Percentiles rank a stretch among this genome's conserved stretches.
phyloP scores from a whole-genome alignment of 2,888 invertebrate species.

The Epirrita christyi region DNA sequence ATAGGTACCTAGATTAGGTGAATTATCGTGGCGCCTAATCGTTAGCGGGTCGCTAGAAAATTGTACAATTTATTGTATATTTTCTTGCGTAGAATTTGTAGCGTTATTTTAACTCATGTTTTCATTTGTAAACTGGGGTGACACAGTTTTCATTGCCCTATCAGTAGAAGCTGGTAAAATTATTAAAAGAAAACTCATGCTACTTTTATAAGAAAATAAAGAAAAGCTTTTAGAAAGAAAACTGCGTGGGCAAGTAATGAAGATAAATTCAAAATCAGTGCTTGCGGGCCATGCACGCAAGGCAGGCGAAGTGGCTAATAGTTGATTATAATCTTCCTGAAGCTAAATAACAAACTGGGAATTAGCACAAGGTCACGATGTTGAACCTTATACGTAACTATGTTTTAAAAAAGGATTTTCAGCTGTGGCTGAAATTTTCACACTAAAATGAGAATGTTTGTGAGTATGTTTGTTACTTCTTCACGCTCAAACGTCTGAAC shows the following conservation, averaged over 20 bases:
- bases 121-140: background rate
- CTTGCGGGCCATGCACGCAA: constrained; percentile 16
- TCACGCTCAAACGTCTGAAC: no score
- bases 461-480: no score
- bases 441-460: no score
- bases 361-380: constrained; percentile 20
- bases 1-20: constrained; percentile 36
- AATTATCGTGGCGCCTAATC: constrained; percentile 35
- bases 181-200: background rate
- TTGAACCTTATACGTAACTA: constrained; percentile 6
- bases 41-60: constrained; percentile 34
- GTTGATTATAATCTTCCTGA: constrained; percentile 18
- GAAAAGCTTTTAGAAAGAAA: no score
- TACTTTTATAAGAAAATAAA: no score
- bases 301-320: constrained; percentile 11
- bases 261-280: constrained; percentile 24
- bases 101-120: background rate
- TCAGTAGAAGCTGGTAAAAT: background rate
- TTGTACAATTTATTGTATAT: constrained; percentile 22
- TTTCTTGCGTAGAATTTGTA: constrained; percentile 18
- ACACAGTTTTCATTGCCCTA: constrained; percentile 1
- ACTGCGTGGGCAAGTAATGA: constrained; percentile 7
- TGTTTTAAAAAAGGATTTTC: no score
- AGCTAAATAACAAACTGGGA: constrained; percentile 17
- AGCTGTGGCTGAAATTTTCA: no score